Evolutionary conservation across 2,888 invertebrate genomes (phyloP).

Genomic region (Caprella mutica): DNA sequence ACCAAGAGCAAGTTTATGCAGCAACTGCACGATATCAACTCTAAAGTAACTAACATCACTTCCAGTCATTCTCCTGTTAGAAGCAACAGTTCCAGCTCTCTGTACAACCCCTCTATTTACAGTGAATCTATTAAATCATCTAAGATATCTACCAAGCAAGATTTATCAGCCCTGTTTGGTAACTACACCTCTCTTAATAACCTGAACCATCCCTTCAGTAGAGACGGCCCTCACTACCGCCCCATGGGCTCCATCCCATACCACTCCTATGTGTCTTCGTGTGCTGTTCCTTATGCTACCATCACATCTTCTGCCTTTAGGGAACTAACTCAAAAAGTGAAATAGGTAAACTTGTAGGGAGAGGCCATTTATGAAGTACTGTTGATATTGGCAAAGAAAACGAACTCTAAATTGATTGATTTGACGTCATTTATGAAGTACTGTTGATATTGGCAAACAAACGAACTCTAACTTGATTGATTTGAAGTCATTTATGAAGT

Average conservation of each 20-base stretch:
- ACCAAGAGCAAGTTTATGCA: neutral
- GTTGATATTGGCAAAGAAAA: no score
- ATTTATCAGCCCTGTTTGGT: neutral
- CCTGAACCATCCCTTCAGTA: neutral
- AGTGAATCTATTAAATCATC: neutral
- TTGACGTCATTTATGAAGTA: no score
- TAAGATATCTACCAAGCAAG: no score
- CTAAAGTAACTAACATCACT: no score
- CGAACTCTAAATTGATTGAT: no score
- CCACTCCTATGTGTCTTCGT: constrained; percentile 17
- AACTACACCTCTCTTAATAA: neutral
- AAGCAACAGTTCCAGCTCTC: neutral
- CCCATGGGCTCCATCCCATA: neutral
- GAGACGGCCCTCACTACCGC: neutral
- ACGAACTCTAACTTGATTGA: no score
- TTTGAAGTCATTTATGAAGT: no score
- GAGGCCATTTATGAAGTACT: no score
- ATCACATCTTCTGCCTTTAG: constrained; percentile 31
- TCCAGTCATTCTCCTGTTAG: no score
- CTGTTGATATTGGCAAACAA: no score
- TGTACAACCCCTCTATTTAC: neutral
- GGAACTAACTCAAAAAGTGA: constrained; percentile 27
- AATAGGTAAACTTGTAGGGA: constrained; percentile 6
- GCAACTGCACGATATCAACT: constrained; percentile 3
- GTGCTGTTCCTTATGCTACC: constrained; percentile 21